Evolutionary conservation across 2,797 vertebrate species (phyloP).

Genomic region (Phalloptychus januarius): DNA sequence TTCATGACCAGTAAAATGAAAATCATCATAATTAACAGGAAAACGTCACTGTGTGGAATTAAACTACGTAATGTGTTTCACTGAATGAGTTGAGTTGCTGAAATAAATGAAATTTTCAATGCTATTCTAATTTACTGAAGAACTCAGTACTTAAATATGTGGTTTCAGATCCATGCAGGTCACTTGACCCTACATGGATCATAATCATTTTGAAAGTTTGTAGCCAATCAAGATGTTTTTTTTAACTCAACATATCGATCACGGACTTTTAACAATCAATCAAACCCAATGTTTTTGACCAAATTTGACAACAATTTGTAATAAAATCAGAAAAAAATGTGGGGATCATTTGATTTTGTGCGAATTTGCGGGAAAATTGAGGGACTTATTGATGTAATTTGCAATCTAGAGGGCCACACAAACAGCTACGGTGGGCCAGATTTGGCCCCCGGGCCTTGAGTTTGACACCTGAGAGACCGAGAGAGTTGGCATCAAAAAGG

Average conservation of each 20-base stretch:
- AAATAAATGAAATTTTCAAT: neutral
- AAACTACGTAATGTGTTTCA: neutral
- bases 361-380: too few species aligned
- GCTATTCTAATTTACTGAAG: neutral
- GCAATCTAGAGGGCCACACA: too few species aligned
- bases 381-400: too few species aligned
- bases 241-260: too few species aligned
- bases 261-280: too few species aligned
- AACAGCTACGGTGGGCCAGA: too few species aligned
- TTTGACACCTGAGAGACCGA: too few species aligned
- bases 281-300: too few species aligned
- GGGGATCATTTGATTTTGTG: too few species aligned
- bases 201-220: neutral
- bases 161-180: neutral
- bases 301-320: too few species aligned
- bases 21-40: neutral
- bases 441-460: too few species aligned
- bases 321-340: too few species aligned
- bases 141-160: neutral
- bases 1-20: neutral
- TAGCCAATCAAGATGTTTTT: constrained; percentile 25
- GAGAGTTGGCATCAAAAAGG: neutral
- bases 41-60: neutral
- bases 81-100: neutral
- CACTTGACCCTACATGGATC: neutral